Evolutionary conservation across 2,113 vertebrate genomes (phyloP).

Genomic region (Columba livia): DNA sequence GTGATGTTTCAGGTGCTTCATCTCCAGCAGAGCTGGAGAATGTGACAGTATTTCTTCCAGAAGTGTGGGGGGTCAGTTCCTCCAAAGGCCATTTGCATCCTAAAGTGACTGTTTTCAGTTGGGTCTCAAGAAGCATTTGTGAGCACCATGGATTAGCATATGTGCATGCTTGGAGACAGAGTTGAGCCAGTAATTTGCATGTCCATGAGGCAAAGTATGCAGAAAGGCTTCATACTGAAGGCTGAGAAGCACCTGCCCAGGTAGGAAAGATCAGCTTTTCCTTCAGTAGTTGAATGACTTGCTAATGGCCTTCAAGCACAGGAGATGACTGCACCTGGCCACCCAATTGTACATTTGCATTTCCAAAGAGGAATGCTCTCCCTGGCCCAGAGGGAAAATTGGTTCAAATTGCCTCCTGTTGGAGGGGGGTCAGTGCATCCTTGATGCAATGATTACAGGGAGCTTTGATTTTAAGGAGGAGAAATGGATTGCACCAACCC

Average conservation of each 20-base stretch:
- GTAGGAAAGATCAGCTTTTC: neutral
- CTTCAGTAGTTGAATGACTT: neutral
- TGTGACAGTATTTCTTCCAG: neutral
- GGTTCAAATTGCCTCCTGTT: neutral
- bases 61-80: rapidly evolving
- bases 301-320: neutral
- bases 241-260: neutral
- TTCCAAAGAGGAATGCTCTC: neutral
- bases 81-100: neutral
- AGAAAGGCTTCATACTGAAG: neutral
- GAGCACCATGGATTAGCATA: neutral
- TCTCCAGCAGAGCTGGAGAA: neutral
- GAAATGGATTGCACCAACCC: neutral
- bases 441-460: neutral
- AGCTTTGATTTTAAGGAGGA: neutral
- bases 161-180: neutral
- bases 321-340: constrained; percentile 31
- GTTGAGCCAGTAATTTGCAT: neutral
- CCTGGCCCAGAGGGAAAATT: neutral
- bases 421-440: neutral
- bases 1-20: neutral
- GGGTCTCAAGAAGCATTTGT: neutral
- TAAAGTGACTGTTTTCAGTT: neutral
- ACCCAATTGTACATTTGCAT: neutral
- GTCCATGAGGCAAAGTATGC: neutral